Evolutionary conservation across 2,888 invertebrate species (phyloP), one percentile per base, ranked within the genome.

Genomic region (Germaria angustata): DNA sequence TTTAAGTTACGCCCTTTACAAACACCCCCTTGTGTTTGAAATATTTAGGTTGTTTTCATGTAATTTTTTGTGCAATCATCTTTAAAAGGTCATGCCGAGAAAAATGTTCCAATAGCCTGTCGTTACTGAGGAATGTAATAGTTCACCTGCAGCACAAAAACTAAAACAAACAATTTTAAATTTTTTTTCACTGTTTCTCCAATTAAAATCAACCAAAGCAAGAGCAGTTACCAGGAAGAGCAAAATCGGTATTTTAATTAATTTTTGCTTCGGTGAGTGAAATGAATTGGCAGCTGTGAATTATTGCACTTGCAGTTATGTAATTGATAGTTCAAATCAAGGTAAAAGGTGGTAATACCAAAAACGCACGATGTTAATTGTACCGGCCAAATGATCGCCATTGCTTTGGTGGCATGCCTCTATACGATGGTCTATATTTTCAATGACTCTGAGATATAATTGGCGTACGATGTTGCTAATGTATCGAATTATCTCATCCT

Each of bases 31-130:
- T 17, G 39, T 53, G 24, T 55, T 68, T 49, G 13, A 68, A 51
- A 57, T 22, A 34, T 39, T 28, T n/a, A 3, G 22, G 28, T 17
- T 34, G 36, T 51, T 39, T 49, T 36, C 44, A 1, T 57, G 44
- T 71, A 17, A 3, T 24, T 81, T 76, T 72, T 59, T 61, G 55
- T 32, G 15, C 44, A 78, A 20, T 73, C 63, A 69, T 66, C 46
- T 34, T 55, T 4, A 22, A 28, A 73, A 59, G 6, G 75, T 71
- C 81, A 69, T 71, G 81, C 69, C 69, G 81, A 63, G 81, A 65
- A 69, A 75, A 79, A 57, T 79, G 53, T 71, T 82, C 57, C 46
- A 65, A 79, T 51, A 65, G 57, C 73, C 77, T 69, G 59, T 72
- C 68, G 77, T 78, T 73, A 71, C 34, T 20, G 2, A 17, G 63